Percentiles rank a stretch among this genome's conserved stretches.
Evolutionary conservation across 2,113 vertebrate genomes (phyloP).

Genomic region (Platichthys flesus): DNA sequence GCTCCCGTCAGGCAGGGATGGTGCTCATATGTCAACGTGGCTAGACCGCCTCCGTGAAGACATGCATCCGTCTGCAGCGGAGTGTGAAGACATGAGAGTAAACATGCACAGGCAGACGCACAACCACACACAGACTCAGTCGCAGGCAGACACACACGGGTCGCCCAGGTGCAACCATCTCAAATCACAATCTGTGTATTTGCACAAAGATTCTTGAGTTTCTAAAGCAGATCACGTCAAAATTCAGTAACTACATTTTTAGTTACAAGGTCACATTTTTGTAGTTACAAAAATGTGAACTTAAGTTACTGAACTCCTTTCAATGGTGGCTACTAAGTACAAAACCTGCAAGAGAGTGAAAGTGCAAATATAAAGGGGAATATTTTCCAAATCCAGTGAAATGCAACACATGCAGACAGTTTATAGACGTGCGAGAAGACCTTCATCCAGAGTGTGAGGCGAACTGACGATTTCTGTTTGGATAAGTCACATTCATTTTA

Average conservation of each 20-base stretch:
- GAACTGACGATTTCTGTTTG: too few relatives aligned
- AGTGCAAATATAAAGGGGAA: too few relatives aligned
- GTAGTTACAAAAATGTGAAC: not conserved
- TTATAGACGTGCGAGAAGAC: too few relatives aligned
- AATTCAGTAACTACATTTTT: not conserved
- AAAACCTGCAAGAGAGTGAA: too few relatives aligned
- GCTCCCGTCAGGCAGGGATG: slow-evolving; percentile 40
- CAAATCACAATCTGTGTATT: not conserved
- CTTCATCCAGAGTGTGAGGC: too few relatives aligned
- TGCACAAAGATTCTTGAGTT: not conserved
- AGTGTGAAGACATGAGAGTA: slow-evolving; percentile 46
- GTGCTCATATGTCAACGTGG: slow-evolving; percentile 52
- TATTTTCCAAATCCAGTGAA: too few relatives aligned
- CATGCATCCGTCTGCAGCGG: slow-evolving; percentile 35
- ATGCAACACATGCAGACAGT: too few relatives aligned
- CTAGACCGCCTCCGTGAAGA: slow-evolving; percentile 38
- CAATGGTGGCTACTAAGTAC: too few relatives aligned
- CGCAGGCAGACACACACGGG: not conserved
- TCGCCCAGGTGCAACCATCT: not conserved
- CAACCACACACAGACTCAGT: slow-evolving; percentile 14
- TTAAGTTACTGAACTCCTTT: not conserved
- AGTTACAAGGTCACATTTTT: too few relatives aligned
- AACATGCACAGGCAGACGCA: slow-evolving; percentile 15
- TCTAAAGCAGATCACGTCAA: not conserved
- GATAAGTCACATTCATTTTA: too few relatives aligned